phyloP scores from a whole-genome alignment of 2,888 invertebrate genomes.

The Limnephilus lunatus region DNA sequence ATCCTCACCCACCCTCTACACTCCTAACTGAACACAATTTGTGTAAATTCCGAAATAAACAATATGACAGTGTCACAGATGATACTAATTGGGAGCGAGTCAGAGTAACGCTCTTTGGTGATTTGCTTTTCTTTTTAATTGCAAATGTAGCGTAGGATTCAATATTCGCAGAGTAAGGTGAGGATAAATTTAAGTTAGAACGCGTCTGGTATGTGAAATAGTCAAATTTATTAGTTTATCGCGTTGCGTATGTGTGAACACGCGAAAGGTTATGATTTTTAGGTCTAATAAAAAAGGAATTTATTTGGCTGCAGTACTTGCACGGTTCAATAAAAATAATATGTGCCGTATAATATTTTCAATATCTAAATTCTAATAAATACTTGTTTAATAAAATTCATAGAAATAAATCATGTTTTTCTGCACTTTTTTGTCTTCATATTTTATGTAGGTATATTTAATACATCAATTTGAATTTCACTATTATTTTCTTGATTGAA shows the following conservation, averaged over 20 bases:
- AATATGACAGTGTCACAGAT: constrained; percentile 53
- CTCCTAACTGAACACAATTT: constrained; percentile 44
- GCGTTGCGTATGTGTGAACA: not conserved
- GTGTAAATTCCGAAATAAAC: constrained; percentile 55
- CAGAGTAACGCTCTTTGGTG: constrained; percentile 42
- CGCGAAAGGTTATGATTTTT: not conserved
- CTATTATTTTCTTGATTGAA: too few species aligned
- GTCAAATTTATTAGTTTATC: not conserved
- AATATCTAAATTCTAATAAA: too few species aligned
- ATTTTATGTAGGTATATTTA: too few species aligned
- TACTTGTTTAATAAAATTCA: too few species aligned
- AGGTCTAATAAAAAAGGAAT: not conserved
- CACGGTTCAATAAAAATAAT: not conserved
- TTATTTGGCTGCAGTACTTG: not conserved
- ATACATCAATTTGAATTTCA: too few species aligned
- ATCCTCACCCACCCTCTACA: not conserved
- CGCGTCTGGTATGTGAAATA: not conserved
- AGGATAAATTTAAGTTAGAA: not conserved
- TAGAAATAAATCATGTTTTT: too few species aligned
- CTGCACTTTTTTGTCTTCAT: too few species aligned
- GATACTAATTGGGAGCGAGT: constrained; percentile 49
- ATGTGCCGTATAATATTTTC: too few species aligned
- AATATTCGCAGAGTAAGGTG: not conserved
- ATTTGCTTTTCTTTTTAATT: constrained; percentile 55
- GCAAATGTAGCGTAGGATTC: constrained; percentile 8